Percentiles rank a stretch among this genome's conserved stretches.
These are phyloP conservation scores for Magallana ariakensis DNA, from an alignment of 1,140 invertebrate species.

Conservation along the genomic window DNA sequence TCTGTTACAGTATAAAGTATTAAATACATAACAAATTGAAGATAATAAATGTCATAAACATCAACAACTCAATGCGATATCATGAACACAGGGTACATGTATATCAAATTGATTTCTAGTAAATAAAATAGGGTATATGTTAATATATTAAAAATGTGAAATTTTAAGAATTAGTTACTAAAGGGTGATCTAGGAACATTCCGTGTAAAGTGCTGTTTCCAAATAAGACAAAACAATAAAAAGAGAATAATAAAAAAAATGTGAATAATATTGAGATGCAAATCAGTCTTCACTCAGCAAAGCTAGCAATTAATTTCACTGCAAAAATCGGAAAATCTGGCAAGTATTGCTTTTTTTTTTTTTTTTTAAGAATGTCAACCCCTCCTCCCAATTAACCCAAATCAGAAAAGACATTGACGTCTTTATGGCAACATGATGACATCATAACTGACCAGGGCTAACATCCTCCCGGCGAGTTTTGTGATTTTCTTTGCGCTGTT, in stretches of 20 bases:
- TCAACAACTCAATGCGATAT: not conserved
- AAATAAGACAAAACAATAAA: not conserved
- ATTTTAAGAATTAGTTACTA: conserved; percentile 11
- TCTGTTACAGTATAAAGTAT: not conserved
- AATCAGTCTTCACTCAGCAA: not conserved
- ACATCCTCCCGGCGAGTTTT: conserved; percentile 61
- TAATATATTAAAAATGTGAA: not conserved
- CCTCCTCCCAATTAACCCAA: not conserved
- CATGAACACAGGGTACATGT: not conserved
- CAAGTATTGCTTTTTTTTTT: not conserved
- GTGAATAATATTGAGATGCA: not conserved
- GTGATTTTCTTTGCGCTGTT: conserved; percentile 79
- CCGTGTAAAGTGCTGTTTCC: conserved; percentile 8
- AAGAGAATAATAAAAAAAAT: not conserved
- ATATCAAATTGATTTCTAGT: too few relatives aligned
- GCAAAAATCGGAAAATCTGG: conserved; percentile 27
- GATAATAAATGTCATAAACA: not conserved
- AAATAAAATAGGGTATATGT: not conserved
- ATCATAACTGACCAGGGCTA: conserved; percentile 21
- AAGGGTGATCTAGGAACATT: not conserved
- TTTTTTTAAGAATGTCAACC: not conserved
- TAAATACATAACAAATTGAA: not conserved
- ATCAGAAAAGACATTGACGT: not conserved
- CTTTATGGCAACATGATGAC: not conserved
- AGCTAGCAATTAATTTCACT: conserved; percentile 6